Evolutionary conservation across 1,140 invertebrate genomes (phyloP).

Genomic region (Diachasma alloeum): DNA sequence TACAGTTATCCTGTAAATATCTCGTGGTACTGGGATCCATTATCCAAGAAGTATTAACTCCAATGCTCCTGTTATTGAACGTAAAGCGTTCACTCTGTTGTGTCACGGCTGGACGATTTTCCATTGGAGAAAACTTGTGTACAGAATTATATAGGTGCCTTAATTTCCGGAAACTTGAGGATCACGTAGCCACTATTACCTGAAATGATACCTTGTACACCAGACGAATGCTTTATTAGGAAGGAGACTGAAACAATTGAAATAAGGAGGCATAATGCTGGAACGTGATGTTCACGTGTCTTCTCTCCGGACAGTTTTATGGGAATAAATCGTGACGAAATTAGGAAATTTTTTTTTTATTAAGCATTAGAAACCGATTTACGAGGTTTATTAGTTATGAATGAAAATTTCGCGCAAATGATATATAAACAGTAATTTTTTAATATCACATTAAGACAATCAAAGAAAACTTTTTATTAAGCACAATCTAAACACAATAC

Average conservation of each 20-base stretch:
- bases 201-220: background rate
- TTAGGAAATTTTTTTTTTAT: too few relatives aligned
- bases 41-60: background rate
- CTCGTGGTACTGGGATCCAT: too few relatives aligned
- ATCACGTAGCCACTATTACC: background rate
- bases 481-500: too few relatives aligned
- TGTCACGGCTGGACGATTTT: background rate
- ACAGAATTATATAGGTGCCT: background rate
- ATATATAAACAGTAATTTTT: too few relatives aligned
- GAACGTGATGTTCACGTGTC: background rate
- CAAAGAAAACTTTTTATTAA: too few relatives aligned
- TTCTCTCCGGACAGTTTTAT: background rate
- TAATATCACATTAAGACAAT: too few relatives aligned
- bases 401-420: too few relatives aligned
- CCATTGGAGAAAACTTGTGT: background rate
- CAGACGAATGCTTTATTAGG: background rate
- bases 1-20: too few relatives aligned
- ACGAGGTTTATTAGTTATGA: too few relatives aligned
- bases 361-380: too few relatives aligned
- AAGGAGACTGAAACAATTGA: background rate
- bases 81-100: background rate
- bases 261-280: background rate
- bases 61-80: background rate
- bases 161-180: background rate
- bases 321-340: too few relatives aligned